phyloP scores from a whole-genome alignment of 2,797 vertebrate genomes.

The Labeo calbasu region DNA sequence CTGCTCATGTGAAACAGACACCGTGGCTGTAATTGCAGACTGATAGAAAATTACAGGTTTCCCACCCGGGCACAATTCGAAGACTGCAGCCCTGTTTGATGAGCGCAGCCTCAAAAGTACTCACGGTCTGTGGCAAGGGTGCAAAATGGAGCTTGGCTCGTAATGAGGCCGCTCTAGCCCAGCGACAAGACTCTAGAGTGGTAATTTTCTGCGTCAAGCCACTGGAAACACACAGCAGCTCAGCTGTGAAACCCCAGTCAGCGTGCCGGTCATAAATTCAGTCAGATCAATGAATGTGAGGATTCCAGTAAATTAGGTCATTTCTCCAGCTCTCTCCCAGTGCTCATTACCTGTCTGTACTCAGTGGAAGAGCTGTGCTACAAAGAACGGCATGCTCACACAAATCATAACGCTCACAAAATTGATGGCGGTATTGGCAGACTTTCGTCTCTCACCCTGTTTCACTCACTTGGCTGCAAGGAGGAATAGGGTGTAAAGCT shows the following conservation, averaged over 20 bases:
- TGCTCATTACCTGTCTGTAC: constrained; percentile 34
- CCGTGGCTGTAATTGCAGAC: constrained; percentile 63
- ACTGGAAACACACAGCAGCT: constrained; percentile 61
- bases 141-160: constrained; percentile 51
- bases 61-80: constrained; percentile 9
- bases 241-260: constrained; percentile 73
- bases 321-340: neutral
- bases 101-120: constrained; percentile 21
- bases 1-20: constrained; percentile 65
- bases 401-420: neutral
- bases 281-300: constrained; percentile 42
- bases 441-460: neutral
- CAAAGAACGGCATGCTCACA: neutral
- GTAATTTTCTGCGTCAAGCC: constrained; percentile 59
- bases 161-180: constrained; percentile 59
- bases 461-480: neutral
- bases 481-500: constrained; percentile 33
- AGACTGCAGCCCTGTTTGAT: constrained; percentile 15
- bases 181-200: constrained; percentile 60
- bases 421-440: neutral
- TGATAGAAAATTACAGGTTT: constrained; percentile 67
- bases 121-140: constrained; percentile 50
- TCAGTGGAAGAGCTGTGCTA: constrained; percentile 9
- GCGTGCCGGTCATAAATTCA: constrained; percentile 70
- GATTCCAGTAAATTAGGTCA: constrained; percentile 17